Evolutionary conservation across 2,113 vertebrate species (phyloP).

Genomic region (Synodontis membranacea): DNA sequence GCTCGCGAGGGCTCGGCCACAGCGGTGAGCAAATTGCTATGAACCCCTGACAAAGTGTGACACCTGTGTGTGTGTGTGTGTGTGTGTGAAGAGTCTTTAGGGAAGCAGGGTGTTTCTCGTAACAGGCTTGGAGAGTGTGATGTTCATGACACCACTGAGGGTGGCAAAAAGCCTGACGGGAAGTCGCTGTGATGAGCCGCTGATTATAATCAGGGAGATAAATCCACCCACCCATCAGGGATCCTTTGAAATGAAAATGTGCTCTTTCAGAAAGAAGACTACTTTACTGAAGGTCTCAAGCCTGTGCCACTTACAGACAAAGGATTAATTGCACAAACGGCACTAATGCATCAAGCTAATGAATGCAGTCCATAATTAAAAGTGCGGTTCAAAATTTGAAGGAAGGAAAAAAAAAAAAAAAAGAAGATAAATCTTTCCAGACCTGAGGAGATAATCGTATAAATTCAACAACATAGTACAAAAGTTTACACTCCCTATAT

Average conservation of each 20-base stretch:
- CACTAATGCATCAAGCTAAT: not conserved
- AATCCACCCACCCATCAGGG: conserved; percentile 24
- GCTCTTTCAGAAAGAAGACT: conserved; percentile 1
- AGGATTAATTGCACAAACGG: conserved; percentile 13
- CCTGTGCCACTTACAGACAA: not conserved
- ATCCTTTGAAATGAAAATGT: conserved; percentile 36
- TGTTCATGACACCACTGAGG: not conserved
- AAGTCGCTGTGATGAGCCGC: conserved; percentile 29
- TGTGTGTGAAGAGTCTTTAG: not conserved
- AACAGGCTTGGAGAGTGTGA: not conserved
- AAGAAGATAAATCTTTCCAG: not conserved
- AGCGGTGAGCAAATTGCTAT: not conserved
- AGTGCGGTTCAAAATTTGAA: not conserved
- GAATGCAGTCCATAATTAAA: not conserved
- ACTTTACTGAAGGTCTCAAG: conserved; percentile 3
- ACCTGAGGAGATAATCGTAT: not conserved
- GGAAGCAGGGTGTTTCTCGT: not conserved
- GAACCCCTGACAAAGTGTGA: not conserved
- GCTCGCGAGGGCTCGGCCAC: conserved; percentile 7
- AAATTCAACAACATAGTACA: not conserved
- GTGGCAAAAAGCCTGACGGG: conserved; percentile 12
- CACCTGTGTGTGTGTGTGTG: not conserved
- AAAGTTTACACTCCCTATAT: not conserved
- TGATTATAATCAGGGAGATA: conserved; percentile 40
- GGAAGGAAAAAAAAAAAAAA: not conserved